Evolutionary conservation across 2,113 vertebrate genomes (phyloP), one percentile per base, ranked within the genome.

Genomic region (Malaclemys terrapin): DNA sequence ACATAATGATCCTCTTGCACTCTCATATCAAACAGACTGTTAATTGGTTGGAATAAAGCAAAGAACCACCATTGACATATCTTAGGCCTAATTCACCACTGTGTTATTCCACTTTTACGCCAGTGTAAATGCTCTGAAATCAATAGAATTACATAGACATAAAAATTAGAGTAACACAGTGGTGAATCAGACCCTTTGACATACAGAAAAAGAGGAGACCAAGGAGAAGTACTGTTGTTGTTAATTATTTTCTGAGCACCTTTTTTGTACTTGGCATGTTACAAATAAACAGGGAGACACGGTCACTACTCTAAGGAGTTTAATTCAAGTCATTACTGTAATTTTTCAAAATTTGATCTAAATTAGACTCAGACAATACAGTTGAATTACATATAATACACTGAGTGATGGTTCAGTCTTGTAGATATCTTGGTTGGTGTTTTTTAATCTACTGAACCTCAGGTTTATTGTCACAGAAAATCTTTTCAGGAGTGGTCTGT

Each of bases 1-100:
- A 86, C 85, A 76, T 97, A 98, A 97, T 95, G 95, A 96, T 98
- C 91, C 95, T 92, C 95, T 95, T 97, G 69, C 88, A 96, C 83
- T 95, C 94, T 97, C 96, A 96, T 92, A 96, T 91, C 90, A 94
- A 95, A 94, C 96, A 94, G 89, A 86, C 90, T 91, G 49, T 97
- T 98, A 98, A 97, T 97, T 96, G 91, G 57, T 92, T 96, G 92
- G 94, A 96, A 96, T 94, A 94, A 97, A 98, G 89, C 91, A 96
- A 95, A 97, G 96, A 95, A 79, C 92, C 96, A 90, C 96, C 83
- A 78, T 42, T 95, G 91, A 93, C 87, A 38, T 72, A 72, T 97
- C 89, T 94, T 92, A 95, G 59, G 7, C 47, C 65, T 96, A 89
- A 93, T 92, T 92, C 59, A 96, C 53, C 76, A 91, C 82, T 47